Evolutionary conservation across 2,113 vertebrate genomes (phyloP).

Genomic region (Meles meles): DNA sequence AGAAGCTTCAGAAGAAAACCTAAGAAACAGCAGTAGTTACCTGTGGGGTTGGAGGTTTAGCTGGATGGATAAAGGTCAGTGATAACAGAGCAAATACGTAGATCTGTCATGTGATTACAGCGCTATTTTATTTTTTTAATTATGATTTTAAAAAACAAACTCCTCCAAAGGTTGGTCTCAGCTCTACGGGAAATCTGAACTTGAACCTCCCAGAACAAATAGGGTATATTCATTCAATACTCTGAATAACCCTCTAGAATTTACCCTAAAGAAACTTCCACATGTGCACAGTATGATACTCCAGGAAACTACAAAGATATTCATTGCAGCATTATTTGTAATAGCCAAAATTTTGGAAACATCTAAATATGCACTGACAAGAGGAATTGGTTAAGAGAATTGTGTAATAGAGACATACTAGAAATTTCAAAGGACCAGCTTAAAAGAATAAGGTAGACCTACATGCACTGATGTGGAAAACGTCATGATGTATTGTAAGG

Average conservation of each 20-base stretch:
- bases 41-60: not conserved
- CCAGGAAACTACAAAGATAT: not conserved
- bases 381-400: not conserved
- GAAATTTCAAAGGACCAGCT: not conserved
- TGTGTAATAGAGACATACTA: not conserved
- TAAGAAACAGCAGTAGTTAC: not conserved
- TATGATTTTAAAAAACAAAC: not conserved
- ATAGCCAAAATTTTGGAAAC: not conserved
- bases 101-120: not conserved
- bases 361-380: not conserved
- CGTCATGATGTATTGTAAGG: not conserved
- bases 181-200: not conserved
- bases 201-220: not conserved
- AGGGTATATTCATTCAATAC: not conserved
- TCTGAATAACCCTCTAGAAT: constrained; percentile 3
- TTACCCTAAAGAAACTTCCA: not conserved
- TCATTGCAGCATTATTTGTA: not conserved
- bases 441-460: constrained; percentile 30
- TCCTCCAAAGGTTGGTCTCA: not conserved
- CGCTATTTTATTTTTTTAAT: not conserved
- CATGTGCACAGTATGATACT: not conserved
- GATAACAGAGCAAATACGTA: not conserved
- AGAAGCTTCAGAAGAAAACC: not conserved
- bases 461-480: not conserved
- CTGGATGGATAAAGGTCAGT: not conserved